These are phyloP conservation scores for Chironomus tentans DNA, from an alignment of 2,888 invertebrate species.

Conservation along the genomic window DNA sequence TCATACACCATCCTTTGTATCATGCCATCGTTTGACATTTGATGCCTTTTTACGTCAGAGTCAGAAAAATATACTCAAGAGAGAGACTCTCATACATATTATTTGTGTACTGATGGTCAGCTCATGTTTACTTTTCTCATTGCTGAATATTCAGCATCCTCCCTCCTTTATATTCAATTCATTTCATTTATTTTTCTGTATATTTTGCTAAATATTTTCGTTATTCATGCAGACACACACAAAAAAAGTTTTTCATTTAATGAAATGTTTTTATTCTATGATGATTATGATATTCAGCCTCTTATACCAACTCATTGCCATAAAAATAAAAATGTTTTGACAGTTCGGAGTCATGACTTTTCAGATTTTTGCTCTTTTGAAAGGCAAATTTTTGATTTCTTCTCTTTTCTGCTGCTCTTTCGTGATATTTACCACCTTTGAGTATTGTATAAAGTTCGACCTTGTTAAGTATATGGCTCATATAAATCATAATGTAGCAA, in stretches of 20 bases:
- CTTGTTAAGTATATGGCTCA: too few species aligned
- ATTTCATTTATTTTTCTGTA: background rate
- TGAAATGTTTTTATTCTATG: too few species aligned
- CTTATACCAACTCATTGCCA: too few species aligned
- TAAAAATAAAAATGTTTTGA: background rate
- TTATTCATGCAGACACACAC: too few species aligned
- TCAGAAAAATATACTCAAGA: background rate
- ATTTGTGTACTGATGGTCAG: background rate
- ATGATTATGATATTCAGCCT: too few species aligned
- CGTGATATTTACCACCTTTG: background rate
- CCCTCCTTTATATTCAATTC: background rate
- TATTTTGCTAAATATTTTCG: too few species aligned
- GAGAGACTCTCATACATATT: background rate
- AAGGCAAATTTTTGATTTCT: background rate
- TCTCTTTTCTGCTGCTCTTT: background rate
- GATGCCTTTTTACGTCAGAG: conserved; percentile 3
- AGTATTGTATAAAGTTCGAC: background rate
- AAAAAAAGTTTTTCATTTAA: too few species aligned
- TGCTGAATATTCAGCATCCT: background rate
- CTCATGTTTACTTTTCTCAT: background rate
- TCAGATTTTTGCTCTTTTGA: background rate
- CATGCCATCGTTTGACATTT: background rate
- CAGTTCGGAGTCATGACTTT: background rate
- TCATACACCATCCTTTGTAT: background rate
- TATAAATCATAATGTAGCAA: too few species aligned